Base-by-base conservation (phyloP, 2,888 invertebrate species). In the Dicranocentrus wangi region DNA sequence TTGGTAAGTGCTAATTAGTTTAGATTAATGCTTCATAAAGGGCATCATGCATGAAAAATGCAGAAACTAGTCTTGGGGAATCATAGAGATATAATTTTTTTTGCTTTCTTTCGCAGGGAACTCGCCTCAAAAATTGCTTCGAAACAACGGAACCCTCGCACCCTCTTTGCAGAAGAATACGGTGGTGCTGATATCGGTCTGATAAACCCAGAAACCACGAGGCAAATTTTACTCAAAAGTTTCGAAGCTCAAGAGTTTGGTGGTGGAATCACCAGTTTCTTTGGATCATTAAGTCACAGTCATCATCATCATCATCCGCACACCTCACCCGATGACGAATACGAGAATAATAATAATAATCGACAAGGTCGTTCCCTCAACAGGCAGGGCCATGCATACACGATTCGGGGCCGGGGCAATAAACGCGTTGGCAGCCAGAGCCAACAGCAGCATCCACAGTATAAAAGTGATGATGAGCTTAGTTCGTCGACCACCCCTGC, bases 1-100 rank as follows among this genome's bases (percentile, higher is more conserved):
- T 82, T 92, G 93, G 96, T 95, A 78, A 66, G 43, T 32, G 10
- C 32, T 32, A 32, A 32, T 32, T 10, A n/a, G n/a, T n/a, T 27
- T 23, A 15, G 42, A 60, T 53, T 13, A 47, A 47, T 47, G n/a
- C n/a, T n/a, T n/a, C n/a, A 10, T 47, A 47, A 47, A n/a, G n/a
- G 5, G 39, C 39, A 8, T 13, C 13, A 8, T 39, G 5, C 5
- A 39, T 39, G 13, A 13, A 13, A 5, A 39, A 39, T 39, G 13
- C 5, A 39, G 13, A 39, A 13, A 13, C 39, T 39, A 39, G 39
- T 39, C 39, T 39, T 39, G 13, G n/a, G n/a, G n/a, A n/a, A n/a
- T n/a, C n/a, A n/a, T n/a, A n/a, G n/a, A n/a, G n/a, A n/a, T n/a
- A n/a, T n/a, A n/a, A n/a, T 13, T 39, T 39, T 39, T 39, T 39